Evolutionary conservation across 2,888 invertebrate genomes (phyloP), one percentile per base, ranked within the genome.

Genomic region (Tiphia femorata): DNA sequence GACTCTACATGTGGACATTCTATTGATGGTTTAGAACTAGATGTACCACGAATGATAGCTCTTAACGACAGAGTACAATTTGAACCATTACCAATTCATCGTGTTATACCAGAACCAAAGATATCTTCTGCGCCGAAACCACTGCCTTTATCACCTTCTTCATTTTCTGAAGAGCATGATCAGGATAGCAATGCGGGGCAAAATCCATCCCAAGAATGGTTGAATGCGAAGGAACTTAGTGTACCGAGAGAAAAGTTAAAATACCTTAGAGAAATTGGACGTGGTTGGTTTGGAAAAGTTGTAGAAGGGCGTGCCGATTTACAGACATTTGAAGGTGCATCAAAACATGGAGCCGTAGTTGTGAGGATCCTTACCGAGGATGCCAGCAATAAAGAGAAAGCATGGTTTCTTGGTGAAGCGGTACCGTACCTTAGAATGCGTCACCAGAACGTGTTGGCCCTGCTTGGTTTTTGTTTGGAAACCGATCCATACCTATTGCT

Each of bases 211-310:
- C 68, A 62, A 35, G 81, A 82, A 49, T 83, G 82, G 82, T 79
- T 78, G 23, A 72, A 75, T 12, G 73, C 75, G 2, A 68, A 72
- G 0, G 76, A 80, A 7, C 70, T 76, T 7, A 77, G 79, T 35
- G 73, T 94, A 75, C 91, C 93, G 0, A 86, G 95, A 66, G 89
- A 88, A 72, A 90, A 91, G 76, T 84, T 95, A 67, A 92, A 93
- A 80, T 95, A 94, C 83, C 87, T 94, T 12, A 88, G 91, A 74
- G 94, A 94, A 84, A 87, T 94, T 56, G 94, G 93, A 1, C 88
- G 89, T 64, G 94, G 94, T 35, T 94, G 94, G 94, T 95, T 94
- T 84, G 95, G 95, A 49, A 90, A 92, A 90, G 93, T 93, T 12
- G 90, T 94, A 3, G 92, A 92, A 83, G 93, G 93, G 5, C 91